phyloP scores from a whole-genome alignment of 2,113 vertebrate species.

The Oceanites oceanicus region DNA sequence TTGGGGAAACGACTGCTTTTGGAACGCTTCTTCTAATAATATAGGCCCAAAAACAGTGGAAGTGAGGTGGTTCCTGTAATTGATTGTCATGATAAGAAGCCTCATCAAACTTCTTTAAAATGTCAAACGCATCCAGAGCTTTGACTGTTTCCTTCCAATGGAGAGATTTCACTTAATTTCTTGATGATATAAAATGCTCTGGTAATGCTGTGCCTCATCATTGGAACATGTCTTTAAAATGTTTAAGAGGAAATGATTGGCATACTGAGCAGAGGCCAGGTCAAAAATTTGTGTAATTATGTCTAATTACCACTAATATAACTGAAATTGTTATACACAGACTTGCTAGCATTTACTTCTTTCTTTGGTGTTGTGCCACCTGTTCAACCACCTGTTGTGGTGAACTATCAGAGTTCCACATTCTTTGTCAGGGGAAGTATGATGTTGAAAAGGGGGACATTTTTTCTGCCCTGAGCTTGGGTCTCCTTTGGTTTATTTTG shows the following conservation, averaged over 20 bases:
- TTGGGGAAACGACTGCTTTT: background rate
- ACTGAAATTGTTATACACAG: background rate
- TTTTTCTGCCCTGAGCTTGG: background rate
- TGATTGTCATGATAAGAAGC: background rate
- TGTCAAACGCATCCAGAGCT: background rate
- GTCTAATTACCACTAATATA: background rate
- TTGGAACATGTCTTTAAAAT: background rate
- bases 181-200: background rate
- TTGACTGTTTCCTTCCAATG: background rate
- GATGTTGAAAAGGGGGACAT: background rate
- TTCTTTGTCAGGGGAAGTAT: background rate
- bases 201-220: background rate
- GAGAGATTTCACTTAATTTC: background rate
- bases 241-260: background rate
- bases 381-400: background rate
- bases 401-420: background rate
- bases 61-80: background rate
- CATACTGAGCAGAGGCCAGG: background rate
- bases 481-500: background rate
- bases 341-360: background rate
- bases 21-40: background rate
- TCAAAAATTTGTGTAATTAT: background rate
- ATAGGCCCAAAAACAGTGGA: background rate
- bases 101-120: background rate
- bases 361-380: accelerated